Conservation (phyloP, 2,888 invertebrate genomes). For the Athetis lepigone region DNA sequence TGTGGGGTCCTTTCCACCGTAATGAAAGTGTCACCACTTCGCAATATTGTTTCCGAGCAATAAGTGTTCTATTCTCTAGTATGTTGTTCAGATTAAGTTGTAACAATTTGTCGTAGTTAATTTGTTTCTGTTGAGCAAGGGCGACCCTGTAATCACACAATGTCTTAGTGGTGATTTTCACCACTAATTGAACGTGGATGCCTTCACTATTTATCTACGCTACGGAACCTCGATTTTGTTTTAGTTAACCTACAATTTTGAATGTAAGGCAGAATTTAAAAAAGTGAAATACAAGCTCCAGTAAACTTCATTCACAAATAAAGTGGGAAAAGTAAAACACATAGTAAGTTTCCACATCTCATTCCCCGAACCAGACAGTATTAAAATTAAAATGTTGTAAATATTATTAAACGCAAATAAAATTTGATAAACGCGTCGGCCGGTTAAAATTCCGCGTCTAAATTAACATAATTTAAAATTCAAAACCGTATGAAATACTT, state of each 20-base stretch:
- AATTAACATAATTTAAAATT: constrained; percentile 85
- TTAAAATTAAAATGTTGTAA: constrained; percentile 58
- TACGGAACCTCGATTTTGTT: constrained; percentile 15
- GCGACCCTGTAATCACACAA: constrained; percentile 46
- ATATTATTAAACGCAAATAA: constrained; percentile 66
- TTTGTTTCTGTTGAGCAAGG: constrained; percentile 54
- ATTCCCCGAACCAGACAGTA: constrained; percentile 22
- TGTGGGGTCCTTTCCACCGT: constrained; percentile 57
- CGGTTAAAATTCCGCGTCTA: constrained; percentile 71
- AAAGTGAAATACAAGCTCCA: no score
- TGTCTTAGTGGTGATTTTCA: constrained; percentile 54
- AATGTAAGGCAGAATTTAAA: background rate
- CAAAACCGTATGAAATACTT: constrained; percentile 83
- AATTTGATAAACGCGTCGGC: constrained; percentile 66
- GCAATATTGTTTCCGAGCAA: constrained; percentile 58
- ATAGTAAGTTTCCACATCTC: background rate
- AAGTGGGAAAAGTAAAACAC: background rate
- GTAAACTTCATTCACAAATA: background rate
- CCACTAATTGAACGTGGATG: constrained; percentile 43
- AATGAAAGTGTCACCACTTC: constrained; percentile 61
- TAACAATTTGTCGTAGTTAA: constrained; percentile 52
- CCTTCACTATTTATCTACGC: constrained; percentile 32
- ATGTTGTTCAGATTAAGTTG: constrained; percentile 54
- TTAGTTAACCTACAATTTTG: background rate
- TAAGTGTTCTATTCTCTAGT: constrained; percentile 45